Evolutionary conservation across 2,888 invertebrate genomes (phyloP).

Genomic region (Drepana falcataria): DNA sequence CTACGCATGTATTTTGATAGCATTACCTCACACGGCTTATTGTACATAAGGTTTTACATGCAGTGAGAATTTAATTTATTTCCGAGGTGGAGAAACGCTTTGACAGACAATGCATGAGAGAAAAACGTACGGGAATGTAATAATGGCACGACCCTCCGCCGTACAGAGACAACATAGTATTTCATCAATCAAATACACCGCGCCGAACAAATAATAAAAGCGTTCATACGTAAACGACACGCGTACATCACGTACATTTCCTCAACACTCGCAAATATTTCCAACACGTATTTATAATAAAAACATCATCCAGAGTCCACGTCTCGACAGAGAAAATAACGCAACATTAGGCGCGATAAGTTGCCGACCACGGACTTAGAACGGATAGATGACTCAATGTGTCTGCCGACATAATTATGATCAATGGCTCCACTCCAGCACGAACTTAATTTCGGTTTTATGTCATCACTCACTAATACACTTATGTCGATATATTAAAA

Average conservation of each 20-base stretch:
- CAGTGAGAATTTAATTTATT: constrained; percentile 14
- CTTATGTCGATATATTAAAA: too few species aligned
- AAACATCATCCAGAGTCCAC: constrained; percentile 59
- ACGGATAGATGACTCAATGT: neutral
- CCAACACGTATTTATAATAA: constrained; percentile 70
- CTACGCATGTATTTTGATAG: too few species aligned
- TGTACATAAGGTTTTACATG: constrained; percentile 11
- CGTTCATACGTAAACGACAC: constrained; percentile 47
- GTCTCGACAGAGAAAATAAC: constrained; percentile 41
- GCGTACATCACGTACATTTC: constrained; percentile 50
- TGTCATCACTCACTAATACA: too few species aligned
- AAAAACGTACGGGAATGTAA: constrained; percentile 7
- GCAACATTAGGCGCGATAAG: constrained; percentile 66
- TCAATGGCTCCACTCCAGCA: neutral
- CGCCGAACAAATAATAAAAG: constrained; percentile 39
- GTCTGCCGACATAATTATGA: neutral
- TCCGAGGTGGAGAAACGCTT: constrained; percentile 6
- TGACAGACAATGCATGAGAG: constrained; percentile 8
- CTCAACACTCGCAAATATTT: constrained; percentile 62
- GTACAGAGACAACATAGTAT: constrained; percentile 15
- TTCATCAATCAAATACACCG: constrained; percentile 37
- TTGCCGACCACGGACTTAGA: constrained; percentile 39
- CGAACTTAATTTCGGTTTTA: too few species aligned
- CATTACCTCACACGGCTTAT: neutral
- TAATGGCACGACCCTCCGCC: constrained; percentile 5